Evolutionary conservation across 2,888 invertebrate genomes (phyloP).

Genomic region (Hyalella azteca): DNA sequence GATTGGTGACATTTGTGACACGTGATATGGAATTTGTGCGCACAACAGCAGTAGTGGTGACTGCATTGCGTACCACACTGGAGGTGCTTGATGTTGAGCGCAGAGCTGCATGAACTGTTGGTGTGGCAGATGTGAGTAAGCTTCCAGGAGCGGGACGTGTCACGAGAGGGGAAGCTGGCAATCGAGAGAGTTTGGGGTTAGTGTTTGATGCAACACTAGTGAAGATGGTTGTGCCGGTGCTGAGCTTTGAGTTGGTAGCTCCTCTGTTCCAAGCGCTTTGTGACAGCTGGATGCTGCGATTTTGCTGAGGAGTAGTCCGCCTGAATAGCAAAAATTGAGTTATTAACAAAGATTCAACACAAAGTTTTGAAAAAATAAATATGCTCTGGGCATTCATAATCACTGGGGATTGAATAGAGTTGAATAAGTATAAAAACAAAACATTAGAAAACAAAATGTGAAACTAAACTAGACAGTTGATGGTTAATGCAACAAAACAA

Average conservation of each 20-base stretch:
- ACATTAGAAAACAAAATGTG: background rate
- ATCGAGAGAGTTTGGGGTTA: background rate
- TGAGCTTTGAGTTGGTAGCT: background rate
- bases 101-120: background rate
- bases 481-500: no score
- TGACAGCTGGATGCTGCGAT: background rate
- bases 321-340: background rate
- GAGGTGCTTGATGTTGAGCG: slow-evolving; percentile 11
- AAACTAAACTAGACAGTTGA: slow-evolving; percentile 40
- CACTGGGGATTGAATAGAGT: background rate
- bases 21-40: slow-evolving; percentile 12
- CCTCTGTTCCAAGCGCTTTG: slow-evolving; percentile 35
- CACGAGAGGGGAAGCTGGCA: slow-evolving; percentile 27
- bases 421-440: background rate
- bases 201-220: slow-evolving; percentile 1
- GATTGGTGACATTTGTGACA: background rate
- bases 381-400: background rate
- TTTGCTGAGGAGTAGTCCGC: background rate
- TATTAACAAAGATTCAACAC: background rate
- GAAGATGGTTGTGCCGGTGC: slow-evolving; percentile 28
- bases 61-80: background rate
- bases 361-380: background rate
- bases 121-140: slow-evolving; percentile 4
- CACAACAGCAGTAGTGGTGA: background rate
- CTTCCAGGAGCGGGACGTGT: slow-evolving; percentile 29